Evolutionary conservation across 2,888 invertebrate species (phyloP), one percentile per base, ranked within the genome.

Genomic region (Xylota segnis): DNA sequence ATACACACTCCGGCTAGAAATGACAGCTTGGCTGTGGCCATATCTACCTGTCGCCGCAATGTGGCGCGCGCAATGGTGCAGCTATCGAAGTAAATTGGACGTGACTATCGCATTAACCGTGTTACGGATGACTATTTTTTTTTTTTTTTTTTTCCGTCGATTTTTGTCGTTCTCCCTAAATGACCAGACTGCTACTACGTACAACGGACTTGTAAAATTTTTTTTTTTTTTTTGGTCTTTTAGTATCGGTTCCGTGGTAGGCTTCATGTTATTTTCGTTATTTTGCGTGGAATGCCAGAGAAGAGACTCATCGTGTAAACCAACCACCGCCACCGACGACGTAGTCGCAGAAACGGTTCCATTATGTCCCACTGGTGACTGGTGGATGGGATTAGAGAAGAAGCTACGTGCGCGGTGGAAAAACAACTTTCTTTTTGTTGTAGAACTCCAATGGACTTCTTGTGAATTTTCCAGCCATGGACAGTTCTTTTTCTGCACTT

Each of bases 101-200:
- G 87, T 87, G 87, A 87, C 87, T 76, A 79, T 84, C 75, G 87
- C 87, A 84, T 87, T 87, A 87, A 87, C 87, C 87, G 83, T 87
- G 87, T 87, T 87, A 87, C 87, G 71, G 59, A 71, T 76, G 78
- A 72, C 61, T 32, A 45, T 72, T 72, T 63, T 56, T 72, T 76
- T 47, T 32, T 29, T 16, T 58, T n/a, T 32, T 74, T 58, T 59
- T n/a, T 4, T 40, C 37, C 10, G 5, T 56, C 40, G 70, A 76
- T 82, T 76, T 74, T 66, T 65, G 72, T 77, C 54, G 54, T 84
- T 75, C 72, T 75, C 71, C 61, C 79, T 76, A 76, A 84, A 76
- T 84, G 84, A 84, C 75, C 84, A 70, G 52, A 14, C 45, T 12
- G 43, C 56, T 29, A 61, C 5, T 56, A 45, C 32, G 65, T 18